phyloP scores from a whole-genome alignment of 1,140 invertebrate genomes.

The Drosophila nannoptera region DNA sequence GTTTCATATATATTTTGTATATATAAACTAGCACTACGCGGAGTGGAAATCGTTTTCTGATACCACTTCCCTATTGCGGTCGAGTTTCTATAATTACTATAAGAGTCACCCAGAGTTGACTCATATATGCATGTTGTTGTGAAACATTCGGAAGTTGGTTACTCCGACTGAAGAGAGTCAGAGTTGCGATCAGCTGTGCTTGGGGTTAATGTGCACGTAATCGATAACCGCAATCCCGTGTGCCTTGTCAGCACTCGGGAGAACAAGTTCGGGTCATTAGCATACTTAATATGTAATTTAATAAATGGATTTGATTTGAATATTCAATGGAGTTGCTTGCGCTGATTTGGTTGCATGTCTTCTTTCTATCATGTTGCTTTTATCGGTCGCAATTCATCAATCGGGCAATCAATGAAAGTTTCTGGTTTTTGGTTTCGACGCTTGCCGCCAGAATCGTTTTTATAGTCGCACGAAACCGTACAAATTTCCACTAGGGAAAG shows the following conservation, averaged over 20 bases:
- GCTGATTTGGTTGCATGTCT: conserved; percentile 4
- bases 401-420: conserved; percentile 12
- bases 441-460: not conserved
- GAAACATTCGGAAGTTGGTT: not conserved
- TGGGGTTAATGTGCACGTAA: conserved; percentile 13
- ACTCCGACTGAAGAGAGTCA: not conserved
- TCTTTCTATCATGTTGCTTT: not conserved
- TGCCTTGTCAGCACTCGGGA: not conserved
- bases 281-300: conserved; percentile 19
- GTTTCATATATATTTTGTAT: not conserved
- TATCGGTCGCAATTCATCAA: conserved; percentile 16
- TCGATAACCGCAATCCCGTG: conserved; percentile 3
- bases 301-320: conserved; percentile 11
- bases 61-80: too few species aligned
- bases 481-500: not conserved
- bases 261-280: conserved; percentile 15
- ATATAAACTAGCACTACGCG: not conserved
- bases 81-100: too few species aligned
- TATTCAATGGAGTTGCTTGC: conserved; percentile 8
- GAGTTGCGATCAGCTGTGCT: conserved; percentile 7
- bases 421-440: not conserved
- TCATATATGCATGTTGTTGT: not conserved
- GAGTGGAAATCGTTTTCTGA: not conserved
- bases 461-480: not conserved
- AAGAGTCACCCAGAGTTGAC: not conserved